These are phyloP conservation scores for Nomada ferruginata DNA, from an alignment of 2,888 invertebrate species.

Conservation along the genomic window DNA sequence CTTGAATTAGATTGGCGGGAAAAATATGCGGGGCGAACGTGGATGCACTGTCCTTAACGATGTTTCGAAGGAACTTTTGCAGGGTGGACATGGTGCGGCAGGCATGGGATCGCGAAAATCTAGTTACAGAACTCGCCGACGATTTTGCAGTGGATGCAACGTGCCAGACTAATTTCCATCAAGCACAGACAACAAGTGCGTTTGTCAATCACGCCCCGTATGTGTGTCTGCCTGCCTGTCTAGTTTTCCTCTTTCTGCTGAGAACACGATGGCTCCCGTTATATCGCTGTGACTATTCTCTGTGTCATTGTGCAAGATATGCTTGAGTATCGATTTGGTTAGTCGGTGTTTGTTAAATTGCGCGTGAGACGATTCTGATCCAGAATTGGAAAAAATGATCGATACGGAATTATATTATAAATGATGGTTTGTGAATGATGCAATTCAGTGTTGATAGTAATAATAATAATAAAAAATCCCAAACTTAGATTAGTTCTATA, in stretches of 20 bases:
- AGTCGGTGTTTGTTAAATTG: neutral
- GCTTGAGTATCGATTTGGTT: conserved; percentile 4
- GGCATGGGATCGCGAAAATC: conserved; percentile 60
- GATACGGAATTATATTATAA: no score
- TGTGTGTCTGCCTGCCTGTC: neutral
- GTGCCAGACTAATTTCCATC: conserved; percentile 45
- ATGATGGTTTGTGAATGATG: no score
- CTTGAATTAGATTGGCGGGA: neutral
- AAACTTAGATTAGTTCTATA: no score
- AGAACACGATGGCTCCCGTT: neutral
- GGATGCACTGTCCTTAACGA: conserved; percentile 60
- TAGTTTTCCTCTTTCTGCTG: neutral
- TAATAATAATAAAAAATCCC: no score
- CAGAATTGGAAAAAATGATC: no score
- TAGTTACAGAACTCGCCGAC: conserved; percentile 57
- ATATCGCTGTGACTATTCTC: neutral
- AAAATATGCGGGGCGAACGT: conserved; percentile 43
- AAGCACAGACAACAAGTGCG: conserved; percentile 34
- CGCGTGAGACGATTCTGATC: neutral
- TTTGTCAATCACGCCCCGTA: conserved; percentile 43
- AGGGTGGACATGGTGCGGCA: conserved; percentile 8
- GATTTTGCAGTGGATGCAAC: conserved; percentile 27
- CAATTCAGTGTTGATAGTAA: no score
- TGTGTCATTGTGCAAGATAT: no score
- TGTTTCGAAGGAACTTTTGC: conserved; percentile 54